Conservation (phyloP, 2,113 vertebrate species). For the Entomyzon cyanotis region DNA sequence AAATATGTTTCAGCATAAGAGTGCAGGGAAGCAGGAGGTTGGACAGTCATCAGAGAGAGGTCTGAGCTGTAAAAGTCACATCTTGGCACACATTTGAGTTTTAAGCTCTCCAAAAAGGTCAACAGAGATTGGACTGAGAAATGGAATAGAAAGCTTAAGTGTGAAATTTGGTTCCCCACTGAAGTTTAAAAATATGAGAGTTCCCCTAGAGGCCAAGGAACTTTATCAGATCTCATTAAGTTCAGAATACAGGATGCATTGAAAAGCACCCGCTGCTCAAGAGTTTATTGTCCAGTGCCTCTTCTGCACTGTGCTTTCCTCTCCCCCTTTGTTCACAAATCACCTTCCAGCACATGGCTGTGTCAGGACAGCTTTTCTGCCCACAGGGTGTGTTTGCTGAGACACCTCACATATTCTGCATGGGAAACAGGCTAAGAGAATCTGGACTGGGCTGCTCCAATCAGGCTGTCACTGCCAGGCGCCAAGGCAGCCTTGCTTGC, state of each 20-base stretch:
- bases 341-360: accelerated
- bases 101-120: slow-evolving; percentile 4
- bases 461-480: background rate
- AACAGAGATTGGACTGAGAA: background rate
- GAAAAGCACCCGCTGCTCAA: background rate
- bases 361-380: background rate
- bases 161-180: slow-evolving; percentile 8
- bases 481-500: background rate
- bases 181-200: background rate
- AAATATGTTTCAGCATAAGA: slow-evolving; percentile 9
- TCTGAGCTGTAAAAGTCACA: slow-evolving; percentile 4
- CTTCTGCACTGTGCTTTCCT: background rate
- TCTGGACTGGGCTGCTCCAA: background rate
- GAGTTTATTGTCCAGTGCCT: background rate
- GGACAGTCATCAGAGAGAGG: slow-evolving; percentile 15
- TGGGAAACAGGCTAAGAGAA: accelerated
- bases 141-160: background rate
- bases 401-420: background rate
- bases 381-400: background rate
- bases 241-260: background rate
- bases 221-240: background rate
- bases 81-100: background rate
- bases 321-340: background rate
- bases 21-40: background rate
- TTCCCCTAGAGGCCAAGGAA: background rate